Conservation (phyloP, 2,797 vertebrate genomes). For the Thaleichthys pacificus region DNA sequence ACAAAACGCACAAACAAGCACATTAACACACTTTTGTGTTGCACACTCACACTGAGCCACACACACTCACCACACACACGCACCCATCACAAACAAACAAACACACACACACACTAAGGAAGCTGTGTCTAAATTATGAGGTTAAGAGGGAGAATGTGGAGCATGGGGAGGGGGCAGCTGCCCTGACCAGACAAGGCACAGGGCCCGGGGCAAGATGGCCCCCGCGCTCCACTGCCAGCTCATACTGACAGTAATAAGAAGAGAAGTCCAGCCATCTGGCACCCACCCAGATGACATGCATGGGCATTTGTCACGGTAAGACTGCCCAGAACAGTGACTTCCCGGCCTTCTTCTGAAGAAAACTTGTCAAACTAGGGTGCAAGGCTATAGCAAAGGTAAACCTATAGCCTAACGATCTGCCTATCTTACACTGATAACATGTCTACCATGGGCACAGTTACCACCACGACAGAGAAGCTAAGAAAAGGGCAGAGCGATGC, state of each 20-base stretch:
- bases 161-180: slow-evolving; percentile 27
- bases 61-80: neutral
- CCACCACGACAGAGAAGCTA: neutral
- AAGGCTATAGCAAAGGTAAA: neutral
- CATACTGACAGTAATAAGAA: slow-evolving; percentile 42
- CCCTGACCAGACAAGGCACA: slow-evolving; percentile 20
- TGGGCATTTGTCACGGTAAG: slow-evolving; percentile 34
- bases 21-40: neutral
- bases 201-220: slow-evolving; percentile 24
- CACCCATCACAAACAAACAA: neutral
- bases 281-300: slow-evolving; percentile 45
- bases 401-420: neutral
- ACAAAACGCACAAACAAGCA: neutral
- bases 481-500: neutral
- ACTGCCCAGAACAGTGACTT: slow-evolving; percentile 34
- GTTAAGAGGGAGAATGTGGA: slow-evolving; percentile 8
- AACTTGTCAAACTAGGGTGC: neutral
- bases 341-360: neutral
- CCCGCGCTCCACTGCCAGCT: slow-evolving; percentile 20
- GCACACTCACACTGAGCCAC: neutral
- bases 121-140: slow-evolving; percentile 3
- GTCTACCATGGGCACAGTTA: neutral
- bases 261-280: slow-evolving; percentile 54
- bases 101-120: neutral
- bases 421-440: neutral